Conservation (phyloP, 1,140 invertebrate species). For the Drosophila neocordata region DNA sequence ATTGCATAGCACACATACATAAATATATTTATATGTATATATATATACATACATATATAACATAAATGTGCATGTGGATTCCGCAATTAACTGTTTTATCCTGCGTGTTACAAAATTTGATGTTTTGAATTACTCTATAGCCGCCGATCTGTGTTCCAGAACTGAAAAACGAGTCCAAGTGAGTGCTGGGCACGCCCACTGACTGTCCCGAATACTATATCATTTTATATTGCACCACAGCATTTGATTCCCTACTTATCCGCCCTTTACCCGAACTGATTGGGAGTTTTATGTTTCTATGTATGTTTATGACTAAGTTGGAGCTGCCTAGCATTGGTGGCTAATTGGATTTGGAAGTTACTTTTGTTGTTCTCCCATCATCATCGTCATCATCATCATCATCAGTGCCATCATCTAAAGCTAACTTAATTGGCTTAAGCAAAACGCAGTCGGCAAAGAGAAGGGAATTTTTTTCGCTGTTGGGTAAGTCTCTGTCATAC, state of each 20-base stretch:
- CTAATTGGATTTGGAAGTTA: constrained; percentile 57
- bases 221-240: not conserved
- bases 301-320: constrained; percentile 11
- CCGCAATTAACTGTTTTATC: constrained; percentile 6
- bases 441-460: not conserved
- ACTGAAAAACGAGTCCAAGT: not conserved
- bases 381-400: constrained; percentile 19
- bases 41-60: too few species aligned
- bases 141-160: not conserved
- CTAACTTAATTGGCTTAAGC: constrained; percentile 23
- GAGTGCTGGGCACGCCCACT: constrained; percentile 8
- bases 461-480: constrained; percentile 6
- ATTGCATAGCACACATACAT: constrained; percentile 8
- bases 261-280: not conserved
- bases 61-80: not conserved
- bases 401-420: constrained; percentile 11
- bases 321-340: constrained; percentile 23
- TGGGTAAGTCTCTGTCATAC: not conserved
- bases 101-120: constrained; percentile 4
- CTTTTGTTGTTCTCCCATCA: constrained; percentile 1
- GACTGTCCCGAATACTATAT: not conserved
- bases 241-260: not conserved
- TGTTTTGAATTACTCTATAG: not conserved
- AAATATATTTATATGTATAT: not conserved
- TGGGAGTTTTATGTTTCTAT: not conserved